Evolutionary conservation across 2,888 invertebrate species (phyloP).

Genomic region (Lymantria dispar): DNA sequence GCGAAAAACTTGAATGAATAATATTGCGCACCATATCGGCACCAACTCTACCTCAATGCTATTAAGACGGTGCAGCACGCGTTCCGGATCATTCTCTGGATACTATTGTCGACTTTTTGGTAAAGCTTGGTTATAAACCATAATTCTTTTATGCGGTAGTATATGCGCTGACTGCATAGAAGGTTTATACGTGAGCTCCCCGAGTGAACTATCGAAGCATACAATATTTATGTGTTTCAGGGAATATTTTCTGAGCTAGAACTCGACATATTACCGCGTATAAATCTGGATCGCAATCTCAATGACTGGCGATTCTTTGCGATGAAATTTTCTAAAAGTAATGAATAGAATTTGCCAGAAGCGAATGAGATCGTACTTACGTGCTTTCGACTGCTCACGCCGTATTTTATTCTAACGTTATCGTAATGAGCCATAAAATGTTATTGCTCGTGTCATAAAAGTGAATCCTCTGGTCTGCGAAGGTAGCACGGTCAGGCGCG

Average conservation of each 20-base stretch:
- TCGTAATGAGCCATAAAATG: slow-evolving; percentile 71
- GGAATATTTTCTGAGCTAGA: slow-evolving; percentile 45
- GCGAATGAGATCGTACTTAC: slow-evolving; percentile 43
- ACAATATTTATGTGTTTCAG: slow-evolving; percentile 57
- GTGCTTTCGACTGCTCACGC: slow-evolving; percentile 56
- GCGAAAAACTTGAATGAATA: slow-evolving; percentile 34
- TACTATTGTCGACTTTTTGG: slow-evolving; percentile 34
- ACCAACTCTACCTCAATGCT: slow-evolving; percentile 47
- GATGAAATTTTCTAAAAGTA: slow-evolving; percentile 51
- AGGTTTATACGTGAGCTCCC: slow-evolving; percentile 48
- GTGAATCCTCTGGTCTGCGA: slow-evolving; percentile 50
- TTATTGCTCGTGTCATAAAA: slow-evolving; percentile 64
- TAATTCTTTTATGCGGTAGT: slow-evolving; percentile 49
- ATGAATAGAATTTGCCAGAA: slow-evolving; percentile 26
- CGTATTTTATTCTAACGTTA: slow-evolving; percentile 66
- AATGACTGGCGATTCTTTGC: slow-evolving; percentile 35
- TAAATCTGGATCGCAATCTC: slow-evolving; percentile 57
- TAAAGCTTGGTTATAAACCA: slow-evolving; percentile 33
- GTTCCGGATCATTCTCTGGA: slow-evolving; percentile 49
- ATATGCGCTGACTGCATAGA: slow-evolving; percentile 52
- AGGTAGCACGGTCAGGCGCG: slow-evolving; percentile 42
- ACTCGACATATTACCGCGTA: slow-evolving; percentile 42
- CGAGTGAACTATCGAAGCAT: slow-evolving; percentile 51
- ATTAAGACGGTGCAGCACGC: slow-evolving; percentile 29
- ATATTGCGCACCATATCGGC: slow-evolving; percentile 50